Percentiles rank a stretch among this genome's conserved stretches.
These are phyloP conservation scores for Polydrusus cervinus DNA, from an alignment of 2,888 invertebrate species.

Conservation along the genomic window DNA sequence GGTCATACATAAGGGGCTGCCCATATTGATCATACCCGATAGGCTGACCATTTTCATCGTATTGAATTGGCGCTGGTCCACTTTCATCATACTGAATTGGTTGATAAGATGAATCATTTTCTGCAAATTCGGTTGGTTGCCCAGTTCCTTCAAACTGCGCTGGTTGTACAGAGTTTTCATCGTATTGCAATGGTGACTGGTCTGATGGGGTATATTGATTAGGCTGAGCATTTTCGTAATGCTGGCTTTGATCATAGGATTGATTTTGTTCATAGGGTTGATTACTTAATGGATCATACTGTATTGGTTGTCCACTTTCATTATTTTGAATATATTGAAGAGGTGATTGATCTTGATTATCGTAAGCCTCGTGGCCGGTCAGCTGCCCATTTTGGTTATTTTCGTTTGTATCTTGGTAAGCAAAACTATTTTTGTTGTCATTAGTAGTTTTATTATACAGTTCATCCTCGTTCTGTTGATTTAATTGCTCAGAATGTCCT, in stretches of 20 bases:
- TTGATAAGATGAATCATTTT: constrained; percentile 49
- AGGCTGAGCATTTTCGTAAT: constrained; percentile 50
- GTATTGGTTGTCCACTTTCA: constrained; percentile 37
- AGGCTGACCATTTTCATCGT: constrained; percentile 57
- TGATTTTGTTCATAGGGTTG: too few species aligned
- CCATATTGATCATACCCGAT: constrained; percentile 59
- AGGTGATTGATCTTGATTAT: neutral
- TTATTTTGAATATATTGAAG: neutral
- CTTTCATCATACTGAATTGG: constrained; percentile 55
- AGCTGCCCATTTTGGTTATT: neutral
- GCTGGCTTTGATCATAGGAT: neutral
- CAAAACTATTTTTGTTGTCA: neutral
- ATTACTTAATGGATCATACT: constrained; percentile 57
- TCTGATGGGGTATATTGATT: constrained; percentile 51
- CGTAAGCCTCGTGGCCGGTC: neutral
- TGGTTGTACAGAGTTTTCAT: neutral
- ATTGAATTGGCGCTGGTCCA: constrained; percentile 55
- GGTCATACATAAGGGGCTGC: constrained; percentile 58
- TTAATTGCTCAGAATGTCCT: neutral
- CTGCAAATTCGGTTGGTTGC: constrained; percentile 34
- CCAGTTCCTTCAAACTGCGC: constrained; percentile 55
- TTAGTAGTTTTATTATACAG: neutral
- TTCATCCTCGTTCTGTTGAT: constrained; percentile 14
- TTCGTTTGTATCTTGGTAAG: neutral
- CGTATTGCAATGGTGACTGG: constrained; percentile 19